Evolutionary conservation across 2,888 invertebrate species (phyloP).

Genomic region (Adineta ricciae): DNA sequence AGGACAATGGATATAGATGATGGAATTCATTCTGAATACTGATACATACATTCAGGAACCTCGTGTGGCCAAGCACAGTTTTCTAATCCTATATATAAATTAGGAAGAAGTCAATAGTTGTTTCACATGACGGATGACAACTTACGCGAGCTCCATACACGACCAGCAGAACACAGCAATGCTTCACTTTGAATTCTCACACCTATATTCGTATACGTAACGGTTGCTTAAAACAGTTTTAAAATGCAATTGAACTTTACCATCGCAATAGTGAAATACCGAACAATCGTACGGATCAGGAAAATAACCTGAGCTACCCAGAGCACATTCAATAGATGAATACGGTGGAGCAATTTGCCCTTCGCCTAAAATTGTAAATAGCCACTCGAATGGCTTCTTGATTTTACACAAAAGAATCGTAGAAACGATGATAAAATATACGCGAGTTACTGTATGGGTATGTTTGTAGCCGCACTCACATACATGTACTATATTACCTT

Average conservation of each 20-base stretch:
- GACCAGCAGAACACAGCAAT: background rate
- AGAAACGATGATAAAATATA: background rate
- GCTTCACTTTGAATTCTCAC: background rate
- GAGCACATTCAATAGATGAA: background rate
- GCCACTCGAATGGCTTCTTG: no score
- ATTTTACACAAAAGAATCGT: no score
- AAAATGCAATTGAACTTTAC: no score
- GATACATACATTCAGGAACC: background rate
- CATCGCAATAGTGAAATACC: background rate
- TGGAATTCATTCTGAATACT: no score
- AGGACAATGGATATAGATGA: background rate
- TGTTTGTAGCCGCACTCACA: no score
- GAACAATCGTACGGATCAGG: background rate
- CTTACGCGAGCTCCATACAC: background rate
- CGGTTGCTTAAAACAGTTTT: no score
- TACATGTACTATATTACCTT: no score
- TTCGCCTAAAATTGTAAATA: background rate
- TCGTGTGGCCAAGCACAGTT: background rate
- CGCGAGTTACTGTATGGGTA: background rate
- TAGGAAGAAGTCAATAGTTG: background rate
- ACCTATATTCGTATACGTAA: background rate
- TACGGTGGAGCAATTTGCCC: background rate
- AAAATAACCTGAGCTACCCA: background rate
- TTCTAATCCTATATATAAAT: background rate
- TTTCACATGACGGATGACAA: background rate